Percentiles rank a stretch among this genome's conserved stretches.
Conservation (phyloP, 2,888 invertebrate genomes). For the Ischnus inquisitorius region DNA sequence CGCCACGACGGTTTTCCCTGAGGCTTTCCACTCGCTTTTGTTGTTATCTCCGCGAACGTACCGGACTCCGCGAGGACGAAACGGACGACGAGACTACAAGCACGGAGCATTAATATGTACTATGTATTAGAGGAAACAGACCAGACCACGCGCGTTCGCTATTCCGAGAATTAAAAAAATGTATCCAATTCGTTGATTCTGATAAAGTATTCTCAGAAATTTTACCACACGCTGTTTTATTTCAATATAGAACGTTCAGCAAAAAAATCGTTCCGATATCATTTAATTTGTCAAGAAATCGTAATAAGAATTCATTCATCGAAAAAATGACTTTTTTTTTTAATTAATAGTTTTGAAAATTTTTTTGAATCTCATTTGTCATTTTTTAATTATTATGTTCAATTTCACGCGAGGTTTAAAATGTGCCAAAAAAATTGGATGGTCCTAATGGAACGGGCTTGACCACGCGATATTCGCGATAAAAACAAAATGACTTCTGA, state of each 20-base stretch:
- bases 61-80: constrained; percentile 30
- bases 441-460: background rate
- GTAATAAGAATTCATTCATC: too few species aligned
- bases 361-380: too few species aligned
- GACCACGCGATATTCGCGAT: constrained; percentile 44
- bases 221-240: background rate
- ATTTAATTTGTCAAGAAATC: too few species aligned
- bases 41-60: constrained; percentile 3
- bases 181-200: background rate
- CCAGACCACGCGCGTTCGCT: background rate
- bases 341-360: too few species aligned
- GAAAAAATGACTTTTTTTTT: too few species aligned
- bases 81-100: background rate
- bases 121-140: background rate
- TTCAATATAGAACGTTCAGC: too few species aligned
- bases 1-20: constrained; percentile 7
- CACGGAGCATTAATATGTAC: constrained; percentile 19
- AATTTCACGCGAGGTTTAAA: background rate
- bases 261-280: too few species aligned
- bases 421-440: background rate
- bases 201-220: constrained; percentile 11
- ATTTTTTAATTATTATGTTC: too few species aligned
- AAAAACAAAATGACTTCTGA: constrained; percentile 34
- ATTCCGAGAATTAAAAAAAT: constrained; percentile 5
- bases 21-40: constrained; percentile 13